A percentile compares a stretch with the other conserved stretches of the same genome.
phyloP scores from a whole-genome alignment of 1,140 invertebrate species.

The Pseudomyrmex pallidus region DNA sequence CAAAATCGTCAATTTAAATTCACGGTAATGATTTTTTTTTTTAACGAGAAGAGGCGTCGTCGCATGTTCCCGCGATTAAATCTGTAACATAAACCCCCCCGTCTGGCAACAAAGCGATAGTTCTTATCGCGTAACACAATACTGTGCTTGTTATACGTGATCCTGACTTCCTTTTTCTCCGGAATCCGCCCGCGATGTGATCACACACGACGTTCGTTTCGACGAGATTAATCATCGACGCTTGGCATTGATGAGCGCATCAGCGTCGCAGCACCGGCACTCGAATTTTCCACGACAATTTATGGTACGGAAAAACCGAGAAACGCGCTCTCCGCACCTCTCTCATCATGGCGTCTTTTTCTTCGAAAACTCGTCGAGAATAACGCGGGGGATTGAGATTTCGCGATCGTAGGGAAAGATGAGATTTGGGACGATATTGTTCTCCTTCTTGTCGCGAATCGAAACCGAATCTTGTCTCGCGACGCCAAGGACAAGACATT shows the following conservation, averaged over 20 bases:
- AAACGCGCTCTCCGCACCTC: too few relatives aligned
- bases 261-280: too few relatives aligned
- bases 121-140: conserved; percentile 19
- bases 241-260: neutral
- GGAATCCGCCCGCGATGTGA: neutral
- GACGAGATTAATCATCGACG: neutral
- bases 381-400: too few relatives aligned
- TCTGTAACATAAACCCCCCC: neutral
- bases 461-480: too few relatives aligned
- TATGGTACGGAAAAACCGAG: too few relatives aligned
- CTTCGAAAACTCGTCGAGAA: too few relatives aligned
- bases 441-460: too few relatives aligned
- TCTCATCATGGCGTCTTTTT: too few relatives aligned
- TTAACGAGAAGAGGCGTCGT: neutral
- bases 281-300: too few relatives aligned
- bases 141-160: neutral
- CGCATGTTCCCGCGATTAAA: neutral
- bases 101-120: neutral
- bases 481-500: neutral
- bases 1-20: conserved; percentile 4
- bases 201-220: neutral
- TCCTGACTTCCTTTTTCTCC: neutral
- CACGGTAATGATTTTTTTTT: neutral
- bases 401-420: too few relatives aligned
- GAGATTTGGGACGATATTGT: too few relatives aligned